Evolutionary conservation across 2,888 invertebrate genomes (phyloP).

Genomic region (Papilio protenor): DNA sequence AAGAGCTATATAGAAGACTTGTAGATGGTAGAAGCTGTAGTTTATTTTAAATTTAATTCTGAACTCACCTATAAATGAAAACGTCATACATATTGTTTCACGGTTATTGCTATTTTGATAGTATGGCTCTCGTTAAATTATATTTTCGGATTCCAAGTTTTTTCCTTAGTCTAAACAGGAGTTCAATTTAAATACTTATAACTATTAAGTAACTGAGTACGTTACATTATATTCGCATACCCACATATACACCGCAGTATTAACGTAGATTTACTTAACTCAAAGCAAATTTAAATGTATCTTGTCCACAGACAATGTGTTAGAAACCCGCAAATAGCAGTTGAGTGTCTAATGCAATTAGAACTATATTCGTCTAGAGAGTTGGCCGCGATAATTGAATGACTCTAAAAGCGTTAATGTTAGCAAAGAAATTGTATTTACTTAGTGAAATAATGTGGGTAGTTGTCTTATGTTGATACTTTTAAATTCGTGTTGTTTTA

Average conservation of each 20-base stretch:
- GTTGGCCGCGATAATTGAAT: slow-evolving; percentile 13
- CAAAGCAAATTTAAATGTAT: neutral
- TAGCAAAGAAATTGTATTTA: neutral
- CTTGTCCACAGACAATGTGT: neutral
- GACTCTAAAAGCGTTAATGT: slow-evolving; percentile 15
- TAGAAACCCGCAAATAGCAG: slow-evolving; percentile 7
- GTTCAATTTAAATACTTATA: neutral
- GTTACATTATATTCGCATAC: too few species aligned
- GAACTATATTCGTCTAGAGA: slow-evolving; percentile 12
- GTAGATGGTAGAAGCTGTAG: neutral
- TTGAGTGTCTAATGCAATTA: slow-evolving; percentile 8
- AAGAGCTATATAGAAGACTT: neutral
- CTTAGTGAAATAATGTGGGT: neutral
- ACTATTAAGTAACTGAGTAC: neutral
- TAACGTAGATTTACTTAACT: neutral
- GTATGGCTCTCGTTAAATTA: neutral
- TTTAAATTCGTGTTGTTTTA: neutral
- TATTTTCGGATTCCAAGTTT: neutral
- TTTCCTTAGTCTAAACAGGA: neutral
- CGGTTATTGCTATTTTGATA: neutral
- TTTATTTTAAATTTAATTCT: neutral
- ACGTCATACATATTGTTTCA: neutral
- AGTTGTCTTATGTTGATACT: neutral
- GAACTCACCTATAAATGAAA: neutral
- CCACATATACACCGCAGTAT: neutral